Base-by-base conservation (phyloP, 2,888 invertebrate species). In the Aphidius colemani region DNA sequence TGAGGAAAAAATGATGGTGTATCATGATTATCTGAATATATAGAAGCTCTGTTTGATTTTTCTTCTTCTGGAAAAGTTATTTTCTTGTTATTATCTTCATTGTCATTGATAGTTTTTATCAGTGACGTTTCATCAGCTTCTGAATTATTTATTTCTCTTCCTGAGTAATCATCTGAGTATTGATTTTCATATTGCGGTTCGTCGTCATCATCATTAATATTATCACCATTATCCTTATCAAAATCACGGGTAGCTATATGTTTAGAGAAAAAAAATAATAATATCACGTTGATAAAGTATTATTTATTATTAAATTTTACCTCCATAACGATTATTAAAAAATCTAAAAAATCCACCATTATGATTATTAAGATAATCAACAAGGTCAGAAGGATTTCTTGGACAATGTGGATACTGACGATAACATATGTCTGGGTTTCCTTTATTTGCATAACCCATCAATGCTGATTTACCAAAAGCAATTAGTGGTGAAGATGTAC, bases 341-440 rank as follows among this genome's bases (percentile, higher is more conserved):
- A 91, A 92, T 67, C 91, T 85, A 77, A 93, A 94, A 82, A 94
- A 92, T 1, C 94, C 94, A 49, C 94, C 94, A 63, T 93, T 92
- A 76, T 94, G 89, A 80, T 93, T 94, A 83, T 94, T 94, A 59
- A 94, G 84, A 78, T 94, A 94, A 78, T 90, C 85, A 46, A 93
- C 86, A 8, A 94, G 85, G 70, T 88, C 86, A 69, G 90, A 89
- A 43, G 91, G 86, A 77, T 91, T 89, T 56, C 86, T 86, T 0
- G 94, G 94, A 74, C 94, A 94, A 59, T 85, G 85, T 0, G 90
- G 88, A 75, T 92, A 94, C 8, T 90, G 89, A 65, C 85, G 84
- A 51, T 86, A 84, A 72, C 91, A 91, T 13, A 84, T 81, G 0
- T 83, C 81, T 0, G 88, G 79, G 71, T 88, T 87, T 7, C 87